Conservation (phyloP, 2,797 vertebrate species). For the Chromobotia macracanthus region DNA sequence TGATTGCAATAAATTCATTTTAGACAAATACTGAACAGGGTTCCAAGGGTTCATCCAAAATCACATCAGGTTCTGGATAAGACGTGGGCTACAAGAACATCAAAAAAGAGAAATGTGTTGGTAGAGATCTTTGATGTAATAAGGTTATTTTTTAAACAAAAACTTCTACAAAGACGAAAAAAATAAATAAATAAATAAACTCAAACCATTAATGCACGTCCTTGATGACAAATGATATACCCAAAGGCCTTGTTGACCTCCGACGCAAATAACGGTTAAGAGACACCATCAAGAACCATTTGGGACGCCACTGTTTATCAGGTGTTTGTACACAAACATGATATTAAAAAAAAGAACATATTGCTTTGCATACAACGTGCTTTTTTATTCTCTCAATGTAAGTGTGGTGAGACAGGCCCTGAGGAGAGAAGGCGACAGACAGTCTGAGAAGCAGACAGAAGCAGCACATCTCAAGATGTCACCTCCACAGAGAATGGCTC, state of each 20-base stretch:
- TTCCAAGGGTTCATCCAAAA: not conserved
- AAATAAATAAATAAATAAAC: not conserved
- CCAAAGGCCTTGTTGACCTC: not conserved
- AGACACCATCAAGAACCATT: no score
- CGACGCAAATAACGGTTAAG: not conserved
- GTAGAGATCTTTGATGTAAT: not conserved
- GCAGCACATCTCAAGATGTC: conserved; percentile 19
- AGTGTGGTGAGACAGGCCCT: not conserved
- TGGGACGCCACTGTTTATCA: not conserved
- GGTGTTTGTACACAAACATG: not conserved
- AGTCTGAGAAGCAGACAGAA: not conserved
- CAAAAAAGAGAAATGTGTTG: not conserved
- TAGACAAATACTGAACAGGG: not conserved
- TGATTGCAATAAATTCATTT: not conserved
- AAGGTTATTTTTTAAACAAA: not conserved
- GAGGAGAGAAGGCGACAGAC: not conserved
- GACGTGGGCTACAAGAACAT: not conserved
- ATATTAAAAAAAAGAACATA: not conserved
- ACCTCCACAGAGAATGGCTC: conserved; percentile 33
- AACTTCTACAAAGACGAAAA: no score
- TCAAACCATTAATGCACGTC: not conserved
- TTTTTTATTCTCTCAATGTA: not conserved
- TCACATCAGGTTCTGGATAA: not conserved
- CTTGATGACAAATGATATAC: not conserved
- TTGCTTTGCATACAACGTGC: not conserved